Evolutionary conservation across 2,888 invertebrate genomes (phyloP).

Genomic region (Athalia cordata): DNA sequence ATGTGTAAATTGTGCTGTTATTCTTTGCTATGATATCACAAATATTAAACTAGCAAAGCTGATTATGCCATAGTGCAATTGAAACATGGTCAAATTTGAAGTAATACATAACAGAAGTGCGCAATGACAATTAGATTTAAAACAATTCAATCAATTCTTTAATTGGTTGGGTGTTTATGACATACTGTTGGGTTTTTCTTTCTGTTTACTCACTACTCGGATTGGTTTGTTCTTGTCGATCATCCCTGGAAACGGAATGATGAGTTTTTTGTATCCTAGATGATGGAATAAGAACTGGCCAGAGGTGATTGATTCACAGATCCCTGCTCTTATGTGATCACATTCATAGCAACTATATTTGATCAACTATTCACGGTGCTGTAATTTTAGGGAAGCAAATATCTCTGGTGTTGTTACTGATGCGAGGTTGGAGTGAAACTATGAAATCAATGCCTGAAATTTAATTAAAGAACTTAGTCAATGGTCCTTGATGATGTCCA

Average conservation of each 20-base stretch:
- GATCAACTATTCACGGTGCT: slow-evolving; percentile 11
- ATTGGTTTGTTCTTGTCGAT: slow-evolving; percentile 69
- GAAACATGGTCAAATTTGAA: not conserved
- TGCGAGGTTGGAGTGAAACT: slow-evolving; percentile 27
- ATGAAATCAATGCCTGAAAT: slow-evolving; percentile 39
- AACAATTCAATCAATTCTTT: not conserved
- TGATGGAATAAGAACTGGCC: not conserved
- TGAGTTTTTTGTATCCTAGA: not conserved
- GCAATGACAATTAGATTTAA: not conserved
- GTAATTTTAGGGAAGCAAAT: not conserved
- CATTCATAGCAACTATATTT: not conserved
- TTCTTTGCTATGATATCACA: slow-evolving; percentile 24
- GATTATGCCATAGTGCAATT: slow-evolving; percentile 6
- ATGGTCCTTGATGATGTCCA: not conserved
- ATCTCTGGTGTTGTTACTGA: slow-evolving; percentile 21
- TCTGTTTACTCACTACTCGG: slow-evolving; percentile 64
- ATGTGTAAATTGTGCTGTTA: slow-evolving; percentile 14
- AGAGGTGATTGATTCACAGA: not conserved
- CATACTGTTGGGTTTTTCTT: not conserved
- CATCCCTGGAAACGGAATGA: slow-evolving; percentile 60
- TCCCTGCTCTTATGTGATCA: slow-evolving; percentile 12
- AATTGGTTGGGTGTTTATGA: no score
- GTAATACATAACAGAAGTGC: no score
- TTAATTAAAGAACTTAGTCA: not conserved
- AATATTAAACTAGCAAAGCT: slow-evolving; percentile 1